Evolutionary conservation across 2,113 vertebrate genomes (phyloP).

Genomic region (Dasypus novemcinctus): DNA sequence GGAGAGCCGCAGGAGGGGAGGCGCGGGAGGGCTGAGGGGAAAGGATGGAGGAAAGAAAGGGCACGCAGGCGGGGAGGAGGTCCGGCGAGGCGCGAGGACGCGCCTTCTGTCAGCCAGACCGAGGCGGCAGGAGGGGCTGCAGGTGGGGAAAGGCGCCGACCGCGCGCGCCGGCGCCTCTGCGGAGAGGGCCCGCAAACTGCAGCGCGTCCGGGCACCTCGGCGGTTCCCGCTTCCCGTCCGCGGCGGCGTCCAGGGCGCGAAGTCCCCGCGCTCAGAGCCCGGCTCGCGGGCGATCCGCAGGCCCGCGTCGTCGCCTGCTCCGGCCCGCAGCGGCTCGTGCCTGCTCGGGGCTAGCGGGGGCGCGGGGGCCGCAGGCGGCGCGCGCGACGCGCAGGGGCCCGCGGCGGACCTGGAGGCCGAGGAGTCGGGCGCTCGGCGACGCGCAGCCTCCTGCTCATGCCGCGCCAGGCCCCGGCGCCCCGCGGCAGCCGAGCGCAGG

Average conservation of each 20-base stretch:
- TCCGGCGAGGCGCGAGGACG: background rate
- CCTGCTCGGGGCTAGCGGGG: constrained; percentile 53
- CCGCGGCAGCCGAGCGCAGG: constrained; percentile 51
- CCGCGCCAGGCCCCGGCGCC: constrained; percentile 57
- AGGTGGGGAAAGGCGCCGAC: constrained; percentile 30
- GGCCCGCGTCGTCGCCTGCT: constrained; percentile 24
- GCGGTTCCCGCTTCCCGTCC: background rate
- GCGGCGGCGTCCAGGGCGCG: background rate
- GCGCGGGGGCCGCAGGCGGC: constrained; percentile 47
- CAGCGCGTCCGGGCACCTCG: background rate
- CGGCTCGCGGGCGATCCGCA: background rate
- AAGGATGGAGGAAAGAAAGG: background rate
- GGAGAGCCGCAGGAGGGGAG: background rate
- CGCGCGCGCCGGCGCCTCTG: constrained; percentile 1
- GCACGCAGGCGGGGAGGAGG: background rate
- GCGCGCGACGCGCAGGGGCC: constrained; percentile 33
- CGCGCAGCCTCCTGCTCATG: constrained; percentile 70
- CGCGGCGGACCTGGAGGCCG: constrained; percentile 55
- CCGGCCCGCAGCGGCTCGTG: background rate
- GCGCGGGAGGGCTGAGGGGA: background rate
- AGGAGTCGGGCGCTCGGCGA: constrained; percentile 61
- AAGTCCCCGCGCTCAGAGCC: background rate
- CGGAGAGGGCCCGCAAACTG: constrained; percentile 9
- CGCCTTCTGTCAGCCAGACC: background rate
- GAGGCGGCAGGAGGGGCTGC: constrained; percentile 5